A percentile compares a stretch with the other conserved stretches of the same genome.
Conservation (phyloP, 1,140 invertebrate species). For the Aradophagus sp. region DNA sequence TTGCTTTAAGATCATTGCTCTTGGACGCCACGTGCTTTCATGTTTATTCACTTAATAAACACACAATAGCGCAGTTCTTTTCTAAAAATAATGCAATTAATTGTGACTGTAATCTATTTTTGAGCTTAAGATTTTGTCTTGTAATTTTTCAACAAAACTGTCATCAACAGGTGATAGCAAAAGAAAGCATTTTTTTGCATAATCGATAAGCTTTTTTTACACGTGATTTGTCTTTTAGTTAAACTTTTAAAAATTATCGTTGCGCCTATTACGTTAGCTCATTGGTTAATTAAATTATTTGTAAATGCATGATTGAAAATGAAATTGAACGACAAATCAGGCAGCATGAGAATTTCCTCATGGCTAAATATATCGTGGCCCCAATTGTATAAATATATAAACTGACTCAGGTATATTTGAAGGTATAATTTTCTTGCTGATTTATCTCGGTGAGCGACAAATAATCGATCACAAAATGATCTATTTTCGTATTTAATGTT, state of each 20-base stretch:
- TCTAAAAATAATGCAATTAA: slow-evolving; percentile 43
- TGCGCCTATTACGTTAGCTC: too few species aligned
- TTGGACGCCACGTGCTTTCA: slow-evolving; percentile 16
- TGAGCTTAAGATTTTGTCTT: slow-evolving; percentile 18
- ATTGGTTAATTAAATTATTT: slow-evolving; percentile 5
- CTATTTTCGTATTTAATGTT: too few species aligned
- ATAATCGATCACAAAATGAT: too few species aligned
- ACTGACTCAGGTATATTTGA: slow-evolving; percentile 62
- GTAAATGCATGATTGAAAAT: slow-evolving; percentile 13
- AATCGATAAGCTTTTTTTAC: too few species aligned
- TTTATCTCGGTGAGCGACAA: too few species aligned
- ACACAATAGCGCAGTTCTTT: slow-evolving; percentile 22
- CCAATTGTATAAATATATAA: slow-evolving; percentile 69
- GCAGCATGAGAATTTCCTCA: slow-evolving; percentile 27
- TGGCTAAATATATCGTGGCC: slow-evolving; percentile 67
- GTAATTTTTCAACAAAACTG: not conserved
- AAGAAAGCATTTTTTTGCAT: too few species aligned
- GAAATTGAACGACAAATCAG: slow-evolving; percentile 44
- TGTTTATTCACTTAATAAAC: slow-evolving; percentile 23
- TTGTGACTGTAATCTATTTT: slow-evolving; percentile 52
- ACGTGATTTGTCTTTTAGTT: too few species aligned
- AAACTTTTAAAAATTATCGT: too few species aligned
- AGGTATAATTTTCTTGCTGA: slow-evolving; percentile 55
- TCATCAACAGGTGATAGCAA: slow-evolving; percentile 54
- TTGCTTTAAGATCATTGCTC: slow-evolving; percentile 35